phyloP scores from a whole-genome alignment of 1,140 invertebrate species.

The Akabosia matsudoensis region DNA sequence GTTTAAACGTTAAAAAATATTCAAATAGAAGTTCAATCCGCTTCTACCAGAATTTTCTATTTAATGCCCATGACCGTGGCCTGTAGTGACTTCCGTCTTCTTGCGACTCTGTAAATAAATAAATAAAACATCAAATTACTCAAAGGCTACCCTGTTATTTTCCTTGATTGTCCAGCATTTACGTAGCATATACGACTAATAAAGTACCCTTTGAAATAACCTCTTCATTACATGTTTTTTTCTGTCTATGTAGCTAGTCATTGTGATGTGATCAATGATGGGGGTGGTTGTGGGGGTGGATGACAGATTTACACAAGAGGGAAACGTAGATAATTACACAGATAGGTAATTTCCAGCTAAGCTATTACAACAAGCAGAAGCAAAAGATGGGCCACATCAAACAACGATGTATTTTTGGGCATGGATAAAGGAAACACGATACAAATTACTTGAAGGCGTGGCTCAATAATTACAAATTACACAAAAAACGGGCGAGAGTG shows the following conservation, averaged over 20 bases:
- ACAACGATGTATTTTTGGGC: too few relatives aligned
- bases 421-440: constrained; percentile 7
- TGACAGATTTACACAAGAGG: constrained; percentile 22
- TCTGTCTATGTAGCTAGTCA: too few relatives aligned
- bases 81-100: constrained; percentile 48
- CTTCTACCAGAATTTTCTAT: constrained; percentile 37
- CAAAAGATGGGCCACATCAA: not conserved
- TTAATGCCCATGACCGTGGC: constrained; percentile 48
- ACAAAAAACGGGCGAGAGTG: not conserved
- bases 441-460: constrained; percentile 1
- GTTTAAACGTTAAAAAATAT: not conserved
- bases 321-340: constrained; percentile 4
- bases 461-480: constrained; percentile 23
- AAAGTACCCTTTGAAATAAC: not conserved
- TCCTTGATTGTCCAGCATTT: too few relatives aligned
- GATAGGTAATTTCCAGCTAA: constrained; percentile 17
- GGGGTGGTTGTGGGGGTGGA: not conserved
- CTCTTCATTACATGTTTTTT: too few relatives aligned
- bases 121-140: constrained; percentile 32
- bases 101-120: constrained; percentile 48
- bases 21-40: not conserved
- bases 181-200: not conserved
- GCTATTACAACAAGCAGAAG: not conserved
- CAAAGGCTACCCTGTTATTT: constrained; percentile 8
- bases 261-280: not conserved